Evolutionary conservation across 2,113 vertebrate species (phyloP), one percentile per base, ranked within the genome.

Genomic region (Lathamus discolor): DNA sequence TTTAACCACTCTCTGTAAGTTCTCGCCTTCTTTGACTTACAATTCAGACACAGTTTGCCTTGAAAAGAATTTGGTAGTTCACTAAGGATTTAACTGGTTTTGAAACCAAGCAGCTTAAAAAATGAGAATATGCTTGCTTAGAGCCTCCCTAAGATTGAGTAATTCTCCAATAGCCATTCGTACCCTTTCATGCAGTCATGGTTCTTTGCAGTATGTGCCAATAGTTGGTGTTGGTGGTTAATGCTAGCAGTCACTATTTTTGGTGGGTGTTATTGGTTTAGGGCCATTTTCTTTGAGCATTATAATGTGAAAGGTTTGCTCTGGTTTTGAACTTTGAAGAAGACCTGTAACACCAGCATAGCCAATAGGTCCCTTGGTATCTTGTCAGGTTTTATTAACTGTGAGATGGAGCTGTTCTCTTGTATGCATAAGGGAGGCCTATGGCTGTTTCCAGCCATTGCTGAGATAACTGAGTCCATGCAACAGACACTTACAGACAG

Each of bases 291-390:
- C 23, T 51, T 39, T 49, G 35, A 51, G 15, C 29, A 8, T 51
- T 54, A 7, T 3, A 25, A 13, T 7, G 15, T n/a, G 39, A 66
- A 66, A 35, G 44, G 33, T 37, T 35, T 69, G 43, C 78, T 52
- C 35, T 90, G 48, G 2, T 78, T 68, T 51, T 78, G 78, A 66
- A 35, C 33, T 22, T 82, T 13, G 70, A 57, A 29, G 52, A 69
- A 29, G 55, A 78, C 17, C 17, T 0, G 1, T 29, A n/a, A 35
- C 49, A 6, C n/a, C 29, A 54, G 14, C 16, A 16, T 0, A 39
- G 52, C 7, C 11, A 11, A 17, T 29, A 39, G 16, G 24, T 72
- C 43, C 33, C 13, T 81, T 61, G n/a, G 16, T 75, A 27, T 43
- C 29, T 46, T 69, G 48, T 55, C 48, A 82, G 55, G 15, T 67